These are phyloP conservation scores for Crepidodera aurea DNA, from an alignment of 2,888 invertebrate species.

Conservation along the genomic window DNA sequence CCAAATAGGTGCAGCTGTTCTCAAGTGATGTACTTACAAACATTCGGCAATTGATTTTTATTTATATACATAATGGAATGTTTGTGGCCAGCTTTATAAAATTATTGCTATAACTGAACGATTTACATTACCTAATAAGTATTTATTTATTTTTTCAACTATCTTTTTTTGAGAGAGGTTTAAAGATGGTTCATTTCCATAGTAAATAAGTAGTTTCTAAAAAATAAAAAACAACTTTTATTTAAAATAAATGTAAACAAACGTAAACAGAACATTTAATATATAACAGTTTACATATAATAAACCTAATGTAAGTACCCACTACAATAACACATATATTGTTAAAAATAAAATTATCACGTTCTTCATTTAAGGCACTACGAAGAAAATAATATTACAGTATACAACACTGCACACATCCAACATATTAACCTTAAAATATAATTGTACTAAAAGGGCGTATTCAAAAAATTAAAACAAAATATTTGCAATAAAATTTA, in stretches of 20 bases:
- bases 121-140: too few species aligned
- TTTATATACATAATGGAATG: too few species aligned
- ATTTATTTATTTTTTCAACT: too few species aligned
- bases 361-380: slow-evolving; percentile 47
- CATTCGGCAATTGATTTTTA: too few species aligned
- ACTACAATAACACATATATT: slow-evolving; percentile 23
- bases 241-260: slow-evolving; percentile 40
- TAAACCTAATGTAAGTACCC: slow-evolving; percentile 44
- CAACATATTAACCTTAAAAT: slow-evolving; percentile 5
- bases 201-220: neutral
- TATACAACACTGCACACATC: slow-evolving; percentile 22
- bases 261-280: slow-evolving; percentile 39
- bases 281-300: slow-evolving; percentile 37
- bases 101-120: too few species aligned
- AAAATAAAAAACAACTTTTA: slow-evolving; percentile 38
- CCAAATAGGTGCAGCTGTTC: too few species aligned
- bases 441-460: slow-evolving; percentile 19
- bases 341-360: slow-evolving; percentile 42
- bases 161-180: too few species aligned
- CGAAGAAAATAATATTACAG: slow-evolving; percentile 38
- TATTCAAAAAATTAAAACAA: neutral
- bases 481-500: neutral
- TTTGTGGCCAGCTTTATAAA: too few species aligned
- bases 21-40: too few species aligned
- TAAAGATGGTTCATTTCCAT: too few species aligned